These are phyloP conservation scores for Leptestheria dahalacensis DNA, from an alignment of 1,140 invertebrate genomes.

Conservation along the genomic window DNA sequence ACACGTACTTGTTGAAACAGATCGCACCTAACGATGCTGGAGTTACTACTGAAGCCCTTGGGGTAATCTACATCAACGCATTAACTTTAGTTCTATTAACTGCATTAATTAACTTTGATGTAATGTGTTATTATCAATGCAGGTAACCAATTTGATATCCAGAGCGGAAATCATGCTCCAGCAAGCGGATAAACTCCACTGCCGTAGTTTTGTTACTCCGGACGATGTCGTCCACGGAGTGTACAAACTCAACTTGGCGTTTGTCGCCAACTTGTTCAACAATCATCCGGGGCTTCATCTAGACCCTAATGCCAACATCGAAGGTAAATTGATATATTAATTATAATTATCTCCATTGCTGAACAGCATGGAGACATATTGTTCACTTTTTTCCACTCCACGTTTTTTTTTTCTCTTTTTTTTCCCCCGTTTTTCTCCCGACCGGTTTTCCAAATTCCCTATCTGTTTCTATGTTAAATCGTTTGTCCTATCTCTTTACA, in stretches of 20 bases:
- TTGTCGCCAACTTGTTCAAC: conserved; percentile 98
- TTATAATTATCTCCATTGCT: too few relatives aligned
- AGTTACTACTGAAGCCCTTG: conserved; percentile 68
- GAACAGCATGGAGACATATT: too few relatives aligned
- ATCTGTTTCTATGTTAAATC: too few relatives aligned
- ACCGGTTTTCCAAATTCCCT: too few relatives aligned
- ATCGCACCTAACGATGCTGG: conserved; percentile 76
- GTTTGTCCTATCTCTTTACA: too few relatives aligned
- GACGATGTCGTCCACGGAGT: conserved; percentile 91
- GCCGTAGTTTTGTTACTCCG: conserved; percentile 83
- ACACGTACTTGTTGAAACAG: conserved; percentile 82
- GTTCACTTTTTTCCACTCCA: too few relatives aligned
- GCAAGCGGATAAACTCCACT: conserved; percentile 89
- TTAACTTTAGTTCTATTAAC: conserved; percentile 2
- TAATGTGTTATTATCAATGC: too few relatives aligned
- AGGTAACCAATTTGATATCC: conserved; percentile 41
- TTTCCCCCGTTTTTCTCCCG: too few relatives aligned
- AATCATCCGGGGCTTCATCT: conserved; percentile 70
- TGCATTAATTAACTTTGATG: conserved; percentile 7
- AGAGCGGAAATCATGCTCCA: conserved; percentile 90
- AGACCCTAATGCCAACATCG: conserved; percentile 26
- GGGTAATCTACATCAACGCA: conserved; percentile 29
- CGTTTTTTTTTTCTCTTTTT: too few relatives aligned
- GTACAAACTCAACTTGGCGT: conserved; percentile 95
- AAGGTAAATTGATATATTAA: too few relatives aligned